phyloP scores from a whole-genome alignment of 2,797 vertebrate species.

The Artibeus jamaicensis region DNA sequence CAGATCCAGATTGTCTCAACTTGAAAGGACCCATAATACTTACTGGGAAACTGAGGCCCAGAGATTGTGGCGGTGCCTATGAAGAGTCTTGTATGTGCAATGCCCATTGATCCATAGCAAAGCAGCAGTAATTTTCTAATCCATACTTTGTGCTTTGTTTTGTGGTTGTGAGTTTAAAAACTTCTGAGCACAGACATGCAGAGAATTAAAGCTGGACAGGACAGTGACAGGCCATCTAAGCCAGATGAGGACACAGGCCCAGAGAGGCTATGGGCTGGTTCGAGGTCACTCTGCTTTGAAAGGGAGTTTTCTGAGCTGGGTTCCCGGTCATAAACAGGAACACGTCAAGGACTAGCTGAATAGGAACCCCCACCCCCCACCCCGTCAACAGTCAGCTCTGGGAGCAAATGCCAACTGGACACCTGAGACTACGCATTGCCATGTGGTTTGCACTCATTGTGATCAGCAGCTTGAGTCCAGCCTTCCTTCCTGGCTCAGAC shows the following conservation, averaged over 20 bases:
- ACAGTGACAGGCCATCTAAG: background rate
- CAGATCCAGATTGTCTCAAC: background rate
- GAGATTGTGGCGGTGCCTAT: background rate
- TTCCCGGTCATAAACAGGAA: background rate
- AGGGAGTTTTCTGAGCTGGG: background rate
- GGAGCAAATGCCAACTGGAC: background rate
- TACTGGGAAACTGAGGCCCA: constrained; percentile 24
- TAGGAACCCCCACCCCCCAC: background rate
- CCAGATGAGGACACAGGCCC: background rate
- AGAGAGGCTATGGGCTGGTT: background rate
- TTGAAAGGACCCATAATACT: background rate
- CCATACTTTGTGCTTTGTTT: background rate
- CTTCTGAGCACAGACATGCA: background rate
- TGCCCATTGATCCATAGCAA: background rate
- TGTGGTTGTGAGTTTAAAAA: background rate
- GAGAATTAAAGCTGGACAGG: background rate
- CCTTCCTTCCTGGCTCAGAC: background rate
- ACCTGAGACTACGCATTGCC: background rate
- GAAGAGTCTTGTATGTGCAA: background rate
- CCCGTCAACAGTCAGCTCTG: background rate
- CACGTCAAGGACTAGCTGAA: background rate
- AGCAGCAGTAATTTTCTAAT: background rate
- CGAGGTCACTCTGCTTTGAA: background rate
- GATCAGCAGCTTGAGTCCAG: background rate
- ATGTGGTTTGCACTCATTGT: background rate